phyloP scores from a whole-genome alignment of 2,113 vertebrate species.

The Calyptomena viridis region DNA sequence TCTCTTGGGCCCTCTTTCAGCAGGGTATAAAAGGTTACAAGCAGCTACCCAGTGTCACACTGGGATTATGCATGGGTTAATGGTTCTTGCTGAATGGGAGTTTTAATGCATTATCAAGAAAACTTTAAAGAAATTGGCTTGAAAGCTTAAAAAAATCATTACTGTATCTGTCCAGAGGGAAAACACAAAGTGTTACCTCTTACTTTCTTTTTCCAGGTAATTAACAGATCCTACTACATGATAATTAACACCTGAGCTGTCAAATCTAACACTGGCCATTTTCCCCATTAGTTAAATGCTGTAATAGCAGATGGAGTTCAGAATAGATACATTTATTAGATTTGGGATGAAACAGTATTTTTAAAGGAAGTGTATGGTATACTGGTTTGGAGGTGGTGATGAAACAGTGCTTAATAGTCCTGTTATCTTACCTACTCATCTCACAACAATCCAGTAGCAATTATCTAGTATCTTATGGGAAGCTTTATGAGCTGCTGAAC shows the following conservation, averaged over 20 bases:
- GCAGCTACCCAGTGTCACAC: neutral
- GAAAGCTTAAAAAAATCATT: conserved; percentile 5
- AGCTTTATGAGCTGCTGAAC: neutral
- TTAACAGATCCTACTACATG: neutral
- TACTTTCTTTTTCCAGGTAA: neutral
- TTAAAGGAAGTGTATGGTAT: conserved; percentile 23
- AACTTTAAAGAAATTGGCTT: neutral
- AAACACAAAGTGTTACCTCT: neutral
- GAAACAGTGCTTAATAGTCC: conserved; percentile 34
- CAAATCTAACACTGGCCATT: neutral
- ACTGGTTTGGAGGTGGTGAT: conserved; percentile 16
- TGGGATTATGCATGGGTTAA: neutral
- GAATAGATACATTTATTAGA: neutral
- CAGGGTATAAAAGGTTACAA: neutral
- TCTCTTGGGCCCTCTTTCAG: neutral
- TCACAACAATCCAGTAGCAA: conserved; percentile 24
- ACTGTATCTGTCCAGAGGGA: neutral
- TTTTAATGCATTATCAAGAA: neutral
- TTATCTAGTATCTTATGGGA: conserved; percentile 46
- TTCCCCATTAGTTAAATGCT: neutral
- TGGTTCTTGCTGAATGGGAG: neutral
- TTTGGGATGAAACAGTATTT: neutral
- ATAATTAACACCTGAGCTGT: neutral
- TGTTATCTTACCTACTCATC: conserved; percentile 59
- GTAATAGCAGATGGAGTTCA: neutral